Conservation (phyloP, 1,140 invertebrate species). For the Drosophila asahinai region DNA sequence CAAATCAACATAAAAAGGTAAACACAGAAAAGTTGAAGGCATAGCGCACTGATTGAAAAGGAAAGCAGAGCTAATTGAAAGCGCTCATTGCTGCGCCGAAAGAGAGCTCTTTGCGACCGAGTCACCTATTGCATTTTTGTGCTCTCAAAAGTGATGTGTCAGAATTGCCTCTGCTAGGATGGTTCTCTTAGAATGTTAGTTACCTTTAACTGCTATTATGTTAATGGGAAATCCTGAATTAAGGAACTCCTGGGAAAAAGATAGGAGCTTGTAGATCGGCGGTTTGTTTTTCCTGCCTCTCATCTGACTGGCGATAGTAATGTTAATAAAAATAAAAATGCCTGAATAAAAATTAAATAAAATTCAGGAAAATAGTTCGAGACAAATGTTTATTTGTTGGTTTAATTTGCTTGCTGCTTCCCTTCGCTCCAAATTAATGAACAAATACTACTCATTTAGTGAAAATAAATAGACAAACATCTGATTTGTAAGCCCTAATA, state of each 20-base stretch:
- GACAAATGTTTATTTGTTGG: not conserved
- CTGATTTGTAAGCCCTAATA: not conserved
- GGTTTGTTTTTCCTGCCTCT: no score
- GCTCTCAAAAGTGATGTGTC: constrained; percentile 1
- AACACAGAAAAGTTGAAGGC: constrained; percentile 47
- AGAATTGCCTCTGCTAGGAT: constrained; percentile 12
- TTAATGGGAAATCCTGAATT: not conserved
- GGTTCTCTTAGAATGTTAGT: not conserved
- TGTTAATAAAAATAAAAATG: not conserved
- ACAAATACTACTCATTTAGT: no score
- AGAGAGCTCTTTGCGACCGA: constrained; percentile 22
- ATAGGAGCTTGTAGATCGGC: not conserved
- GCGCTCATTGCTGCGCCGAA: constrained; percentile 1
- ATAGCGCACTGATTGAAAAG: constrained; percentile 14
- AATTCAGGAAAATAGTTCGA: not conserved
- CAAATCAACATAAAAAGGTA: constrained; percentile 56
- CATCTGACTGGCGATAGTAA: no score
- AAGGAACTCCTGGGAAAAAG: not conserved
- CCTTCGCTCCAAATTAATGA: not conserved
- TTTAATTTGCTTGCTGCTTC: not conserved
- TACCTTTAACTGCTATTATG: not conserved
- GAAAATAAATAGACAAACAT: no score
- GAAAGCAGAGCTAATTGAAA: constrained; percentile 54
- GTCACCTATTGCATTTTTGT: constrained; percentile 1
- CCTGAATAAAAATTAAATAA: no score